A percentile compares a stretch with the other conserved stretches of the same genome.
Evolutionary conservation across 2,113 vertebrate genomes (phyloP).

Genomic region (Hiodon alosoides): DNA sequence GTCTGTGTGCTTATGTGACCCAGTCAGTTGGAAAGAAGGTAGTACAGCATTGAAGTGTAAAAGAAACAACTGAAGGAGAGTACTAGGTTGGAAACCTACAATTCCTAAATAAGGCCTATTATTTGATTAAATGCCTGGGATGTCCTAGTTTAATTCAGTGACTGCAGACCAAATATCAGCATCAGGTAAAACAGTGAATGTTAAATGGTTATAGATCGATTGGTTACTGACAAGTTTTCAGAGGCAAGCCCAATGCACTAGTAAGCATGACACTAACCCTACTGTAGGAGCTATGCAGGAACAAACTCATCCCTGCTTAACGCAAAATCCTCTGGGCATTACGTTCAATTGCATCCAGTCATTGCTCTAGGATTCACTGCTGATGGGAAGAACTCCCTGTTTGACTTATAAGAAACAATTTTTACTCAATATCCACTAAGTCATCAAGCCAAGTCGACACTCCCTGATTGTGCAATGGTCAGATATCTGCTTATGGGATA

Average conservation of each 20-base stretch:
- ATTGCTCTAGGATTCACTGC: slow-evolving; percentile 45
- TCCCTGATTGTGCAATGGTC: background rate
- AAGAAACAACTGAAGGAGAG: too few species aligned
- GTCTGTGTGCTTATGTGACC: too few species aligned
- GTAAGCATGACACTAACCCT: background rate
- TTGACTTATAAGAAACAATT: slow-evolving; percentile 26
- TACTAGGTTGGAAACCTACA: too few species aligned
- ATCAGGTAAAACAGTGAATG: background rate
- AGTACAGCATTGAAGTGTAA: too few species aligned
- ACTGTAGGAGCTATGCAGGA: background rate
- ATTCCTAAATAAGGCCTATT: too few species aligned
- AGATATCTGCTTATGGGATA: background rate
- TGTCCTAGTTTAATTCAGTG: too few species aligned
- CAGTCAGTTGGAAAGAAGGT: too few species aligned
- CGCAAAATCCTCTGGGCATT: slow-evolving; percentile 11
- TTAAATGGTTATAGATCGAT: background rate
- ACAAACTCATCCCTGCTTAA: background rate
- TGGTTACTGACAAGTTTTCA: slow-evolving; percentile 1
- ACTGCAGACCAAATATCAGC: too few species aligned
- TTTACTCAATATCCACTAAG: background rate
- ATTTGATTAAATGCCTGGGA: too few species aligned
- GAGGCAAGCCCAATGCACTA: background rate
- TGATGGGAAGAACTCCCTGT: slow-evolving; percentile 38
- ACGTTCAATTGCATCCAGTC: slow-evolving; percentile 29
- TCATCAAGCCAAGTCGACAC: background rate